Evolutionary conservation across 2,888 invertebrate genomes (phyloP), one percentile per base, ranked within the genome.

Genomic region (Xanthia icteritia): DNA sequence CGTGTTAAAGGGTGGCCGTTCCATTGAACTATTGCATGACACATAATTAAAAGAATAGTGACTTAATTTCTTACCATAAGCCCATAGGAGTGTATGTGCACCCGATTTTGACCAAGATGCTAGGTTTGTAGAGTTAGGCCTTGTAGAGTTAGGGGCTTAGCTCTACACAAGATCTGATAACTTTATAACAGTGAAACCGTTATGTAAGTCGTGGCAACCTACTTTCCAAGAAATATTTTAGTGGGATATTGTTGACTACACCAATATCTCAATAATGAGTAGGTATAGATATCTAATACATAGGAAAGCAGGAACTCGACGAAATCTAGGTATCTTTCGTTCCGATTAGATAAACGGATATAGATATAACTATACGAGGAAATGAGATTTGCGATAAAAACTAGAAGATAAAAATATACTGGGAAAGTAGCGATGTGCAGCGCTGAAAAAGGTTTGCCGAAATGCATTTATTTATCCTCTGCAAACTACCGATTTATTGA

Each of bases 271-370:
- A 75, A 31, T n/a, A 4, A 42, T n/a, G n/a, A 36, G n/a, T 27
- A 36, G 51, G 23, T 42, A 31, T 9, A 23, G 0, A 66, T 15
- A 51, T 67, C 17, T 15, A 9, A 11, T 68, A 23, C 39, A 27
- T 51, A 79, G 58, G 42, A 65, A 27, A 65, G 6, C 11, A 42
- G 27, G 3, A 61, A 66, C 27, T 15, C 23, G 17, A 65, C 20
- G 42, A 13, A 58, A 78, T 51, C 56, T 51, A 54, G 36, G 23
- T 8, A 65, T 60, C 36, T 60, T 36, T 61, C 54, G 36, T 58
- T 39, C 15, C 74, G 65, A 81, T 74, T 81, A 73, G 64, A 80
- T 73, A 78, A 80, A 73, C 60, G 42, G 65, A 65, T 78, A 27
- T 58, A 70, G 63, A 56, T 79, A 79, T 15, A 23, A 78, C 15